Conservation (phyloP, 2,113 vertebrate genomes). For the Pavo muticus region DNA sequence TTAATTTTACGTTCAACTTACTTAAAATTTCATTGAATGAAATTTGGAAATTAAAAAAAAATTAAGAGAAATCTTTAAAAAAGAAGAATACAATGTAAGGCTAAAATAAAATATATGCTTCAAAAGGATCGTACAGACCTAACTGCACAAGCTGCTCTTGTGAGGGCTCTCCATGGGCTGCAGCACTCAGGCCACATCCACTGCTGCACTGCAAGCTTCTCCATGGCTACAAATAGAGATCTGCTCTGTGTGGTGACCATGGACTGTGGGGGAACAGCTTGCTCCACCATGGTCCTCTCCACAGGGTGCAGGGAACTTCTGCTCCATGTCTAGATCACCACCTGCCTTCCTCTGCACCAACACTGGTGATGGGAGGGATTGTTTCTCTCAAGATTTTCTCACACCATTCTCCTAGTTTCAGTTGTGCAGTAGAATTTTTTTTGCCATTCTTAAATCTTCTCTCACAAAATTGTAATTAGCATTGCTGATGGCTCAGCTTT, state of each 20-base stretch:
- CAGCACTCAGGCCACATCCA: background rate
- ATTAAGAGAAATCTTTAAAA: background rate
- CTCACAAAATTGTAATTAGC: no score
- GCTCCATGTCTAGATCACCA: background rate
- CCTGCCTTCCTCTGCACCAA: background rate
- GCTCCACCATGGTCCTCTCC: no score
- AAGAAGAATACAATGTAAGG: background rate
- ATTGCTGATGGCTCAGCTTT: no score
- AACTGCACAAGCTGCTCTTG: background rate
- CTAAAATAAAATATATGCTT: background rate
- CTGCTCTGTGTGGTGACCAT: background rate
- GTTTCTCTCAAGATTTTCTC: background rate
- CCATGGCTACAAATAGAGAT: background rate
- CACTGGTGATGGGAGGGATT: background rate
- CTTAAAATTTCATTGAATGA: background rate
- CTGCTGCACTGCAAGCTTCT: background rate
- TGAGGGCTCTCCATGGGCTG: background rate
- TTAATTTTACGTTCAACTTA: background rate
- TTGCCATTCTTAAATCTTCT: no score
- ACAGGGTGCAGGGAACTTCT: background rate
- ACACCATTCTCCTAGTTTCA: background rate
- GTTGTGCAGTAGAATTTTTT: background rate
- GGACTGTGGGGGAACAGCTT: background rate
- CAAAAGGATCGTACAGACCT: background rate
- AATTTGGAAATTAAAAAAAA: constrained; percentile 13